phyloP scores from a whole-genome alignment of 2,888 invertebrate species.

The Caenorhabditis becei region DNA sequence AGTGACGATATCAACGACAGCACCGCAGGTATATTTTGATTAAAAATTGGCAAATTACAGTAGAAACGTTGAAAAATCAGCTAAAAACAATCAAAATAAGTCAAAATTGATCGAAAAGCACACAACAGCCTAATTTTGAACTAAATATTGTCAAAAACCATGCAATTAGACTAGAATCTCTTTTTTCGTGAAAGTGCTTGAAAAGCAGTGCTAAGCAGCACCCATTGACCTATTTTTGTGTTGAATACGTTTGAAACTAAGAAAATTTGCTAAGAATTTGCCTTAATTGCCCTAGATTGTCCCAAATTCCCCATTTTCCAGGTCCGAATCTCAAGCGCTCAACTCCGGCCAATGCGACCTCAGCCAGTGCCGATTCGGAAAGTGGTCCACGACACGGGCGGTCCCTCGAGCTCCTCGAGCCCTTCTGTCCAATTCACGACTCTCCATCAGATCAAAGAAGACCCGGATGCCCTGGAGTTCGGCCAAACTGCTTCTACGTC shows the following conservation, averaged over 20 bases:
- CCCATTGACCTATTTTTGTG: too few relatives aligned
- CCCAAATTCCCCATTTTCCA: constrained; percentile 7
- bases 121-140: too few relatives aligned
- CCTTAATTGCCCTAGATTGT: too few relatives aligned
- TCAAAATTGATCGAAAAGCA: neutral
- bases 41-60: too few relatives aligned
- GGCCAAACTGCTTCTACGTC: constrained; percentile 38
- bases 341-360: constrained; percentile 41
- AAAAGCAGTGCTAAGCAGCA: too few relatives aligned
- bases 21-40: constrained; percentile 32
- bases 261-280: too few relatives aligned
- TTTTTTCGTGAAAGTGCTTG: too few relatives aligned
- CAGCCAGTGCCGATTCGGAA: constrained; percentile 58
- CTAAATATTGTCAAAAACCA: too few relatives aligned
- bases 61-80: neutral
- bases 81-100: too few relatives aligned
- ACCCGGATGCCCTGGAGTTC: constrained; percentile 21
- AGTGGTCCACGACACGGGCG: constrained; percentile 40
- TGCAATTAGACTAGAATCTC: too few relatives aligned
- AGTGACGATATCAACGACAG: constrained; percentile 59
- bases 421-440: neutral
- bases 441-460: constrained; percentile 29
- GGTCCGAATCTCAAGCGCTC: constrained; percentile 35
- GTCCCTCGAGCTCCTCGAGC: neutral
- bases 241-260: too few relatives aligned